Evolutionary conservation across 2,797 vertebrate species (phyloP), one percentile per base, ranked within the genome.

Genomic region (Siniperca obscura): DNA sequence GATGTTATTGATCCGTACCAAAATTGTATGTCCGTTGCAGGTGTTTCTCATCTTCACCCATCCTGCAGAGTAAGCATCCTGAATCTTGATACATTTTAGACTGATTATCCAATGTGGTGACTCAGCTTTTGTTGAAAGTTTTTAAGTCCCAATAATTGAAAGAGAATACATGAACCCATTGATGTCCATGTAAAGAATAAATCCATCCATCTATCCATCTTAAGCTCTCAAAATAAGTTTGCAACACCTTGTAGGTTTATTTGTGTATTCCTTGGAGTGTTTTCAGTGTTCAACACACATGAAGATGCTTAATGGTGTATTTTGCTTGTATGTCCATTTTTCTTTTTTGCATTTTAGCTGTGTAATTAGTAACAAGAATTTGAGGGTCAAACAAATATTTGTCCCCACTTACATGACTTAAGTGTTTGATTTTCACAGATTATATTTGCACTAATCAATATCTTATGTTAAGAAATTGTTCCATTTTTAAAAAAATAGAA

Each of bases 1-100:
- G 14, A 77, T 72, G 55, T 59, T 56, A 80, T 65, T 64, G 84
- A 86, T 83, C 48, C 55, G 19, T 55, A 21, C 34, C 44, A 44
- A 57, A 82, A 69, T 40, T 64, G 50, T 67, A 60, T 38, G 61
- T 74, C 74, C 5, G 1, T 44, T 81, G 42, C 59, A 69, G 38
- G 22, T 56, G 61, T 60, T 70, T 74, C 69, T 87, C 75, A 70
- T 80, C 73, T 57, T 78, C 67, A 19, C 55, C 53, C 55, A 59
- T 69, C 53, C 72, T 76, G 76, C 71, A 78, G 42, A 27, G 70
- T 66, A 60, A 83, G 65, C 76, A 62, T 61, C 60, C 78, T 52
- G 50, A 75, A 81, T 73, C 52, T 62, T 72, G 65, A 83, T 44
- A 53, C 67, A 57, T 75, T 74, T 80, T 59, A 78, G 38, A 74